phyloP scores from a whole-genome alignment of 2,888 invertebrate genomes.

The Tetheella fluctuosa region DNA sequence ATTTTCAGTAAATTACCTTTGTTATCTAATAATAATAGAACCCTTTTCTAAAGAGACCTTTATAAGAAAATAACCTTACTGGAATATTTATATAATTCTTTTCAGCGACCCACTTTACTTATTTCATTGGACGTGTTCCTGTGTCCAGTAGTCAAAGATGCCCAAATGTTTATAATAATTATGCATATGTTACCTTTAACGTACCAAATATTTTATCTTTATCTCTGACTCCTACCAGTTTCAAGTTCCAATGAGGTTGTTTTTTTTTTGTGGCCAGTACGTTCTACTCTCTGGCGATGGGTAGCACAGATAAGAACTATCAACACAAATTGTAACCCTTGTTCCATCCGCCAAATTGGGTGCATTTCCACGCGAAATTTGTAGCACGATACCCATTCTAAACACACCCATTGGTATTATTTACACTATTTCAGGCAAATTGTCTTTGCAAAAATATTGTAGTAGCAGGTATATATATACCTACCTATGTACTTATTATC shows the following conservation, averaged over 20 bases:
- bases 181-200: constrained; percentile 23
- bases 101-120: neutral
- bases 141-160: constrained; percentile 10
- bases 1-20: too few species aligned
- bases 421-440: constrained; percentile 28
- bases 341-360: constrained; percentile 78
- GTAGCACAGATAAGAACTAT: constrained; percentile 74
- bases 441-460: neutral
- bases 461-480: too few species aligned
- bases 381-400: constrained; percentile 62
- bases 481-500: too few species aligned
- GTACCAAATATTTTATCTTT: constrained; percentile 15
- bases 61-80: neutral
- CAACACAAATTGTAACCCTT: constrained; percentile 78
- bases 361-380: constrained; percentile 77
- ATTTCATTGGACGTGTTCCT: constrained; percentile 1
- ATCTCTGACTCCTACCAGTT: constrained; percentile 7
- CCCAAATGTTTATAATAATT: constrained; percentile 16
- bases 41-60: neutral
- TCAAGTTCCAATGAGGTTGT: constrained; percentile 14
- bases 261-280: constrained; percentile 62
- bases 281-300: constrained; percentile 58
- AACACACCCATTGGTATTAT: constrained; percentile 53
- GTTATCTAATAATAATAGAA: too few species aligned
- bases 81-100: neutral